These are phyloP conservation scores for Hypercompe scribonia DNA, from an alignment of 2,888 invertebrate species.

Conservation along the genomic window DNA sequence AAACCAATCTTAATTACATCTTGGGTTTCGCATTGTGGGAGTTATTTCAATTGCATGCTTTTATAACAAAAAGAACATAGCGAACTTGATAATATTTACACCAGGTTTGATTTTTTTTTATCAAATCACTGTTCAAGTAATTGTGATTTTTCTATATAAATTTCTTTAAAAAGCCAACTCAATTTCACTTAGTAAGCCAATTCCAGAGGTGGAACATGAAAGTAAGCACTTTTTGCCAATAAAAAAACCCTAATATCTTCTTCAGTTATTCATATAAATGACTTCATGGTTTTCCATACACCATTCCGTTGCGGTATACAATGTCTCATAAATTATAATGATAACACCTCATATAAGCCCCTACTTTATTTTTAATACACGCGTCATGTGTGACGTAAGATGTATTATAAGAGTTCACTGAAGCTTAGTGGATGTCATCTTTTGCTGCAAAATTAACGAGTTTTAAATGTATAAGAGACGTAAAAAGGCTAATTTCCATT, in stretches of 20 bases:
- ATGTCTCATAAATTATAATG: constrained; percentile 29
- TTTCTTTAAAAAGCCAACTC: constrained; percentile 21
- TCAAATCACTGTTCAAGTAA: constrained; percentile 12
- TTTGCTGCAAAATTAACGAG: constrained; percentile 46
- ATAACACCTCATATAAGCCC: constrained; percentile 35
- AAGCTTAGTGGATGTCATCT: constrained; percentile 45
- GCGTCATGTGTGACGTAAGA: constrained; percentile 52
- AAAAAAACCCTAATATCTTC: not conserved
- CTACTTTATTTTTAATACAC: constrained; percentile 43
- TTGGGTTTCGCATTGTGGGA: constrained; percentile 55
- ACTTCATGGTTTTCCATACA: not conserved
- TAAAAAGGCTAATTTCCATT: constrained; percentile 45
- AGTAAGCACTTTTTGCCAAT: not conserved
- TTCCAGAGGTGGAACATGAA: not conserved
- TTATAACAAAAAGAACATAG: constrained; percentile 32
- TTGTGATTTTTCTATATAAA: constrained; percentile 24
- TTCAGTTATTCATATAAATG: not conserved
- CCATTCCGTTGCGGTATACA: constrained; percentile 24
- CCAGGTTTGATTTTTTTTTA: constrained; percentile 34
- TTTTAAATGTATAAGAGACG: constrained; percentile 28
- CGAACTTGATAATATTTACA: constrained; percentile 31
- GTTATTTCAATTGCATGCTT: constrained; percentile 35
- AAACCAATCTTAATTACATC: constrained; percentile 52
- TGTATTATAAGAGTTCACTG: constrained; percentile 52
- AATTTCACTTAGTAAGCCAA: not conserved